These are phyloP conservation scores for Leucania comma DNA, from an alignment of 2,888 invertebrate genomes.

Conservation along the genomic window DNA sequence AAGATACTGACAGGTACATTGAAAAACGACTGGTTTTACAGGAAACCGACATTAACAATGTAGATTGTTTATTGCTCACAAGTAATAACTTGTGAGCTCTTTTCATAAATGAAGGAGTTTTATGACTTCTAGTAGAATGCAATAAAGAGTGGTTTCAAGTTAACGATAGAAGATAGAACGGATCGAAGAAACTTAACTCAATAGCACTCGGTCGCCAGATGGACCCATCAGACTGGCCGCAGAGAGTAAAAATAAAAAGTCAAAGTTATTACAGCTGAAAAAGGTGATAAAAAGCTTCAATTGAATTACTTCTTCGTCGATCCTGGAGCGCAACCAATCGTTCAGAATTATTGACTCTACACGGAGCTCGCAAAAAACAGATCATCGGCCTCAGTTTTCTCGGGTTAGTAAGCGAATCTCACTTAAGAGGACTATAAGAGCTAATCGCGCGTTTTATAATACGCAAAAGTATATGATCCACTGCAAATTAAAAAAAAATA, in stretches of 20 bases:
- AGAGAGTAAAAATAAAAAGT: conserved; percentile 28
- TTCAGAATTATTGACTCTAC: conserved; percentile 37
- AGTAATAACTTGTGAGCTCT: background rate
- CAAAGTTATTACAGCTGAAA: conserved; percentile 25
- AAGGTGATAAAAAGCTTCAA: conserved; percentile 27
- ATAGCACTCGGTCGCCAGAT: background rate
- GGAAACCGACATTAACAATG: background rate
- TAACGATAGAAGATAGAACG: background rate
- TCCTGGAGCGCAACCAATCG: conserved; percentile 40
- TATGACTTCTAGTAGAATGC: background rate
- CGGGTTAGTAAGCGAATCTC: conserved; percentile 20
- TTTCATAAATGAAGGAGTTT: background rate
- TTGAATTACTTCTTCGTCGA: conserved; percentile 37
- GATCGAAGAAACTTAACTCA: background rate
- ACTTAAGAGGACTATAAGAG: conserved; percentile 15
- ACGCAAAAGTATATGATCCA: too few species aligned
- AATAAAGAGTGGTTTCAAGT: background rate
- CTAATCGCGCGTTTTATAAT: too few species aligned
- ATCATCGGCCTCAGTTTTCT: conserved; percentile 43
- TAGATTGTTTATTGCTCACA: background rate
- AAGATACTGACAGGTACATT: background rate
- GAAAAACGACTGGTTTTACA: background rate
- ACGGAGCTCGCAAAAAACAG: conserved; percentile 34
- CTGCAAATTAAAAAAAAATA: too few species aligned
- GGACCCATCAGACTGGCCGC: background rate